Evolutionary conservation across 1,140 invertebrate species (phyloP), one percentile per base, ranked within the genome.

Genomic region (Battus philenor): DNA sequence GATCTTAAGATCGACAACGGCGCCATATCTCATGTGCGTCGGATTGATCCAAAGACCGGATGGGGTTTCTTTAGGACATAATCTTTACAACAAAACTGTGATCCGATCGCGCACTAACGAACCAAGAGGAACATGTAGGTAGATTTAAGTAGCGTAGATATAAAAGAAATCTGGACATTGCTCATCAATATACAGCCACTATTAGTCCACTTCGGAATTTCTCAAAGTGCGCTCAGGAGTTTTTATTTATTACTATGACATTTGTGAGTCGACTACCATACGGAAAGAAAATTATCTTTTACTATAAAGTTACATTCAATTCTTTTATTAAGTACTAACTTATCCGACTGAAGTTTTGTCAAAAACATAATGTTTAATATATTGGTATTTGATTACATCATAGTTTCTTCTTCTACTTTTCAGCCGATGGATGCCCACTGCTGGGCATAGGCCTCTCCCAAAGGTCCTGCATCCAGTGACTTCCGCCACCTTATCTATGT

Each of bases 61-160:
- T 83, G 77, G 44, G 56, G 57, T 72, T 81, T 83, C 79, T 79
- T 77, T 72, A 68, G 67, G 52, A 81, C 76, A 83, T 83, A 83
- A 80, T 80, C 73, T 80, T 83, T 77, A 81, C 79, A 79, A 81
- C 79, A 79, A 83, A 81, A 79, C 66, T 75, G 74, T 79, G 75
- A 78, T 78, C 68, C 51, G 60, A 80, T 79, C 76, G 63, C 59
- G 60, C 60, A 67, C 73, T 83, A 81, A 81, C 77, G 77, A 83
- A 83, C 50, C 60, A 63, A 65, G 57, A 52, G 56, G 50, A 59
- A 74, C 65, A 73, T 54, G 61, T 55, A 69, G 66, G 76, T 73
- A 74, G 60, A 71, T 74, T 67, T 68, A 74, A 70, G 67, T 67
- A 71, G 60, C 67, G 50, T 64, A 61, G 72, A 71, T 70, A 68